Evolutionary conservation across 1,140 invertebrate genomes (phyloP).

Genomic region (Drepana arcuata): DNA sequence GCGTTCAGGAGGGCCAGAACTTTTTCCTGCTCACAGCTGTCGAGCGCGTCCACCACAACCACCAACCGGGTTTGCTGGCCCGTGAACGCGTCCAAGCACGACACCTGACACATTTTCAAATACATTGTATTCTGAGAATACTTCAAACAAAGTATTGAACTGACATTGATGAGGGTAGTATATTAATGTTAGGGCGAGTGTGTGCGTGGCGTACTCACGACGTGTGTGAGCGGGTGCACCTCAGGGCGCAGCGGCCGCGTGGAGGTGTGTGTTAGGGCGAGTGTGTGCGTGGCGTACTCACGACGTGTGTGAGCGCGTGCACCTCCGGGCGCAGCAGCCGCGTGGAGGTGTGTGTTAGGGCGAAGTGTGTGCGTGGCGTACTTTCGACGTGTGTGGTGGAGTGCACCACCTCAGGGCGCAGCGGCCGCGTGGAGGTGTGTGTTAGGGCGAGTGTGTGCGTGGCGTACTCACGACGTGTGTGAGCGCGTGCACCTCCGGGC

Average conservation of each 20-base stretch:
- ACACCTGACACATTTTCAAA: constrained; percentile 51
- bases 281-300: too few relatives aligned
- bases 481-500: constrained; percentile 89
- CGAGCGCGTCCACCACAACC: constrained; percentile 96
- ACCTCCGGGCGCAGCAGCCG: constrained; percentile 90
- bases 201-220: constrained; percentile 81
- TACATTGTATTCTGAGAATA: too few relatives aligned
- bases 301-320: constrained; percentile 87
- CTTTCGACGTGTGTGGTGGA: too few relatives aligned
- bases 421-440: too few relatives aligned
- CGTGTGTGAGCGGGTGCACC: constrained; percentile 87
- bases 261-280: too few relatives aligned
- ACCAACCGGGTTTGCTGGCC: constrained; percentile 93
- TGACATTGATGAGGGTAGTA: too few relatives aligned
- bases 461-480: constrained; percentile 84
- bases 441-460: too few relatives aligned
- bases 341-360: constrained; percentile 84
- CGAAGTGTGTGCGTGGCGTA: too few relatives aligned
- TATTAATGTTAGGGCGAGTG: too few relatives aligned
- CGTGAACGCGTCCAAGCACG: constrained; percentile 92
- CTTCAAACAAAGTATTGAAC: too few relatives aligned
- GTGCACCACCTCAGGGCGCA: too few relatives aligned
- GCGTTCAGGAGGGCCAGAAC: constrained; percentile 94
- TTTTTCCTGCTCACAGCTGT: constrained; percentile 98
- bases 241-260: constrained; percentile 88